Percentiles rank a stretch among this genome's conserved stretches.
These are phyloP conservation scores for Lontra canadensis DNA, from an alignment of 2,113 vertebrate genomes.

Conservation along the genomic window DNA sequence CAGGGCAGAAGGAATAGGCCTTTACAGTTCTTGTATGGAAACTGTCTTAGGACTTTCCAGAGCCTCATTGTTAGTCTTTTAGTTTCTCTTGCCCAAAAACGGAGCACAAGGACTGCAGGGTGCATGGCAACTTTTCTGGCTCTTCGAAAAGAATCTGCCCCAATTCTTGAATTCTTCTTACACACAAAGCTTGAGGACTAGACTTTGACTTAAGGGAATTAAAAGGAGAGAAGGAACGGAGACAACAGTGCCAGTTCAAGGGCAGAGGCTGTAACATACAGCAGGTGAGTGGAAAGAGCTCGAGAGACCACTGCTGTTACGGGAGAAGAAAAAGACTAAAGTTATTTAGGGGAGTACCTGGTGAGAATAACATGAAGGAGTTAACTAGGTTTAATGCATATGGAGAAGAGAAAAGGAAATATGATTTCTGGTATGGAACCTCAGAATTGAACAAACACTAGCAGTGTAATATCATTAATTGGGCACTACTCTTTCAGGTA, in stretches of 20 bases:
- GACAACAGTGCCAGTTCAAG: background rate
- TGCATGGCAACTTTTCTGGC: background rate
- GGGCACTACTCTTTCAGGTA: background rate
- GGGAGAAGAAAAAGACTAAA: background rate
- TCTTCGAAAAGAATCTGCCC: background rate
- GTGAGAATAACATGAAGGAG: background rate
- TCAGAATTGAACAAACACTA: background rate
- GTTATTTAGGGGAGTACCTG: background rate
- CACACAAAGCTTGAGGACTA: background rate
- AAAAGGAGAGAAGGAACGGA: background rate
- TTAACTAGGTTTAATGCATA: background rate
- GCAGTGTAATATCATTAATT: background rate
- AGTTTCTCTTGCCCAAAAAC: background rate
- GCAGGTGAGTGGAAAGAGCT: background rate
- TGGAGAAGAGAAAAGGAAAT: background rate
- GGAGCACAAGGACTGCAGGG: background rate
- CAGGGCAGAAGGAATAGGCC: background rate
- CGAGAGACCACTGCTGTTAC: background rate
- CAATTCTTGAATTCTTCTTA: background rate
- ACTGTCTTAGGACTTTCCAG: background rate
- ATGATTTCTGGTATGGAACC: background rate
- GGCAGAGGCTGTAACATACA: background rate
- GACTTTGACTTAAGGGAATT: background rate
- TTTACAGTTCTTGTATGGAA: fast-evolving
- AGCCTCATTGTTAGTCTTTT: background rate